Conservation (phyloP, 2,797 vertebrate species). For the Poeciliopsis infans region DNA sequence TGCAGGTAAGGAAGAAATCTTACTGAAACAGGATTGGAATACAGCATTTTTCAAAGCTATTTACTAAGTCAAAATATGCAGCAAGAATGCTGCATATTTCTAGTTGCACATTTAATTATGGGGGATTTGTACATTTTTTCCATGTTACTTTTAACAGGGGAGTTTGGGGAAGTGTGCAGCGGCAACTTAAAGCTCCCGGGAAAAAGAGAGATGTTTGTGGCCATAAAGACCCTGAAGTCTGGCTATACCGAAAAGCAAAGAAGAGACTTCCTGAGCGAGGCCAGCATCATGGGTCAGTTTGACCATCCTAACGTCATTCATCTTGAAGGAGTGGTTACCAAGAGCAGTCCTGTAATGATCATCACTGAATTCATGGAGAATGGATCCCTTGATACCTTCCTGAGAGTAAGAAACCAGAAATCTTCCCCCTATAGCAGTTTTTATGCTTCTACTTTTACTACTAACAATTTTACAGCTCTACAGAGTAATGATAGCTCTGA, state of each 20-base stretch:
- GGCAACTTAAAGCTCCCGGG: constrained; percentile 97
- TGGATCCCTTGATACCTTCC: constrained; percentile 95
- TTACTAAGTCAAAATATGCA: constrained; percentile 38
- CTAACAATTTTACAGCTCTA: neutral
- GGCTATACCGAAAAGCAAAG: constrained; percentile 98
- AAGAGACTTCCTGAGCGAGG: constrained; percentile 95
- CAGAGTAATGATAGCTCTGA: constrained; percentile 1
- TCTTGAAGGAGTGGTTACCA: constrained; percentile 97
- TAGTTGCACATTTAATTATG: neutral
- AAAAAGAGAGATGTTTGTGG: constrained; percentile 97
- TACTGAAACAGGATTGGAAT: constrained; percentile 42
- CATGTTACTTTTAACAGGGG: constrained; percentile 78
- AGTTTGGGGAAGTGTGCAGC: constrained; percentile 98
- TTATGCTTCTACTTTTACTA: neutral
- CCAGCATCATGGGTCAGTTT: constrained; percentile 99
- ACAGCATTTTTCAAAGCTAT: constrained; percentile 16
- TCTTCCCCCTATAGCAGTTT: neutral
- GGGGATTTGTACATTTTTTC: constrained; percentile 1
- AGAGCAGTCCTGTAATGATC: constrained; percentile 98
- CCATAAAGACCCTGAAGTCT: constrained; percentile 96
- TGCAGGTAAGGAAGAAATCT: constrained; percentile 87
- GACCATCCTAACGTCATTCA: constrained; percentile 98
- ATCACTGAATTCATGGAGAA: constrained; percentile 99
- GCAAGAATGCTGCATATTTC: neutral
- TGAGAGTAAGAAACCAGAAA: constrained; percentile 83